Evolutionary conservation across 2,888 invertebrate species (phyloP), one percentile per base, ranked within the genome.

Genomic region (Ochropleura plecta): DNA sequence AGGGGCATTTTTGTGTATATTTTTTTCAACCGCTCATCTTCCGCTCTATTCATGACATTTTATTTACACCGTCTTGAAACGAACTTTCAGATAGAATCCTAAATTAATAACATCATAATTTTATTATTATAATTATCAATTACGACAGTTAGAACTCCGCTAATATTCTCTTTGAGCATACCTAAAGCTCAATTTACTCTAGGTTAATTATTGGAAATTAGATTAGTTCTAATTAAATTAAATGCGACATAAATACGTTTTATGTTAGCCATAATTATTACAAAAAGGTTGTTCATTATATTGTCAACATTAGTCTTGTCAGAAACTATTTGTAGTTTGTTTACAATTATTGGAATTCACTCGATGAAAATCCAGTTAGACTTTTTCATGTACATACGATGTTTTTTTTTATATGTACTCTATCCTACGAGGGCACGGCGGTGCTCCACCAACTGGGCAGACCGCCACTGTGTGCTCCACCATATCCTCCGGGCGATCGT

Each of bases 211-310:
- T 57, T 44, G 49, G 9, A 46, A 60, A 74, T 46, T 49, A 53
- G 42, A 70, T 69, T 8, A 51, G 51, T 42, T 44, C 14, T 62
- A 70, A 81, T 80, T 70, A 80, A 49, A 55, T 14, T 7, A 12
- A 57, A 49, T 48, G 57, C 30, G 40, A 40, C 20, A 30, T 75
- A 57, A 81, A 80, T 73, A 57, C 67, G 18, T 44, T 1, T 57
- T 20, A 70, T 57, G 49, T 84, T 6, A 30, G 59, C 59, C 63
- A 70, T 84, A 76, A 80, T 83, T 18, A 55, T 62, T 8, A 14
- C 10, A 14, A 3, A 64, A 49, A 64, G 49, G 49, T 70, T 8
- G 12, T 64, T 62, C 5, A 46, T 71, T 78, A 48, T 85, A 66
- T 65, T 62, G 55, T 44, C n/a, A 10, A 51, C 66, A 82, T 76